Evolutionary conservation across 2,797 vertebrate species (phyloP).

Genomic region (Steatocranus sp.): DNA sequence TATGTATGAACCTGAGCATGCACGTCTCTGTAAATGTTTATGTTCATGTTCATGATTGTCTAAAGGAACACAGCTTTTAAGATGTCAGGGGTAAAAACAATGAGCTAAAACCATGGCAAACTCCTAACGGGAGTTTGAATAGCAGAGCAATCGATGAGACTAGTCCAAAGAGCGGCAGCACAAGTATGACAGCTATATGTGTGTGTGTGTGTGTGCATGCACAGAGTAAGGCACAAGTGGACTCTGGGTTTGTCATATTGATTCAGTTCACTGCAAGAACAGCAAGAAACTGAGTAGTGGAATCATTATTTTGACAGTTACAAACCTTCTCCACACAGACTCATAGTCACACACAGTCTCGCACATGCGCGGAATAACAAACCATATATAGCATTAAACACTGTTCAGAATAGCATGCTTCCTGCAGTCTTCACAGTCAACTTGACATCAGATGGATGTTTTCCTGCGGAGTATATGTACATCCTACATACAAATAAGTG

Average conservation of each 20-base stretch:
- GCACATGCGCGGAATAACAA: background rate
- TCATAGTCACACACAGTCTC: background rate
- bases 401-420: background rate
- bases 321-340: conserved; percentile 21
- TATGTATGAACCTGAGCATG: background rate
- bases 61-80: background rate
- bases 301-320: conserved; percentile 62
- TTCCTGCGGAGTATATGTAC: background rate
- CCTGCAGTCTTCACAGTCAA: conserved; percentile 3
- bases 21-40: background rate
- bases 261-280: conserved; percentile 45
- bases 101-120: conserved; percentile 29
- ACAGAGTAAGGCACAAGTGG: conserved; percentile 16
- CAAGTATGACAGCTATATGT: conserved; percentile 16
- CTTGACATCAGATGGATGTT: conserved; percentile 3
- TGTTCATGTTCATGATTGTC: background rate
- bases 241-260: conserved; percentile 52
- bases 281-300: conserved; percentile 46
- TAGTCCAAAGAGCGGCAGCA: conserved; percentile 37
- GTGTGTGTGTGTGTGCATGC: background rate
- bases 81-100: conserved; percentile 33
- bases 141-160: conserved; percentile 47
- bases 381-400: background rate
- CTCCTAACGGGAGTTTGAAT: conserved; percentile 33
- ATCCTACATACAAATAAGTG: background rate